phyloP scores from a whole-genome alignment of 2,113 vertebrate genomes.

The Chloebia gouldiae region DNA sequence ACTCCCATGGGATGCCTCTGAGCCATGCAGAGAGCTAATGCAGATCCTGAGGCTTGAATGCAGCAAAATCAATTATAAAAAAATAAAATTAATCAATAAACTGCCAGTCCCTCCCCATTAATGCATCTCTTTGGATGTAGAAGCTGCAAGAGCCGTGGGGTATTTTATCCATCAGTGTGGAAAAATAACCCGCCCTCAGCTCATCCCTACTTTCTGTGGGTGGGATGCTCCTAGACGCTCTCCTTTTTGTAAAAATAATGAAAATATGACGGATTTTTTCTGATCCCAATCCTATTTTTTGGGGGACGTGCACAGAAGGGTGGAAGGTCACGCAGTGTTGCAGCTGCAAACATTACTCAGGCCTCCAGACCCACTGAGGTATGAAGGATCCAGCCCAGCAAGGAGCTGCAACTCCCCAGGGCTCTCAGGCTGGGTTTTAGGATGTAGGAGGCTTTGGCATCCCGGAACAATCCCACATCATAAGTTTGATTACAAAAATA shows the following conservation, averaged over 20 bases:
- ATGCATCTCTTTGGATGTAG: not conserved
- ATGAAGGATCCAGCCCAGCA: not conserved
- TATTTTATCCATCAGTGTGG: not conserved
- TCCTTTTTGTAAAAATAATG: not conserved
- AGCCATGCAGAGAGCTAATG: not conserved
- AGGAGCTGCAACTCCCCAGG: not conserved
- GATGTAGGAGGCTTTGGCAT: not conserved
- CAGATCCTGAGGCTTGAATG: not conserved
- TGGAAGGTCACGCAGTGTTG: accelerated
- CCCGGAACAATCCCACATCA: accelerated
- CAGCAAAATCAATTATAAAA: not conserved
- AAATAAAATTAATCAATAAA: not conserved
- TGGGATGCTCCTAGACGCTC: not conserved
- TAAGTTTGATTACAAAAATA: not conserved
- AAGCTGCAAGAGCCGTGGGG: accelerated
- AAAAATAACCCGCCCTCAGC: not conserved
- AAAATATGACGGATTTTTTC: not conserved
- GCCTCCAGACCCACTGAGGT: not conserved
- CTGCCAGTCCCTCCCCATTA: not conserved
- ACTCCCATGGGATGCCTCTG: accelerated
- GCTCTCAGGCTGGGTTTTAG: not conserved
- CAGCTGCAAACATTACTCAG: not conserved
- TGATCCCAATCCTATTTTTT: accelerated
- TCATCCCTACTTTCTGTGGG: not conserved
- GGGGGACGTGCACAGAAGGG: not conserved